Percentiles rank a stretch among this genome's conserved stretches.
These are phyloP conservation scores for Eupristina koningsbergeri DNA, from an alignment of 1,140 invertebrate species.

Conservation along the genomic window DNA sequence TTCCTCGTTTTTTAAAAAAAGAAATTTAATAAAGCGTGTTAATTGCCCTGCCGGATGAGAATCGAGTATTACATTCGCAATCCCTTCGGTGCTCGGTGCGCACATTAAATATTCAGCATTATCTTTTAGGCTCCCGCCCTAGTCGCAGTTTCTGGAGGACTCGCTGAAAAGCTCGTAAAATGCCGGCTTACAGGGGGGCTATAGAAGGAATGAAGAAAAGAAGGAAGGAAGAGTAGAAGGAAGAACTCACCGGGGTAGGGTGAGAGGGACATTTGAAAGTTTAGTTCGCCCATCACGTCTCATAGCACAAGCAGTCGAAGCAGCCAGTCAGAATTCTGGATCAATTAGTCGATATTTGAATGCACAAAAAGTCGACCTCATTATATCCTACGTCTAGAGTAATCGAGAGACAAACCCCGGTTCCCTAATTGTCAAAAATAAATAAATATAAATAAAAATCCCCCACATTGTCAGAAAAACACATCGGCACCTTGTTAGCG, in stretches of 20 bases:
- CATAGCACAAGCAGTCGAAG: neutral
- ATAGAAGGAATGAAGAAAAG: neutral
- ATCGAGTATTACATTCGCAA: constrained; percentile 27
- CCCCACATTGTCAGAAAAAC: constrained; percentile 67
- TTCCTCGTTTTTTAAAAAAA: too few species aligned
- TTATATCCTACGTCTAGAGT: constrained; percentile 66
- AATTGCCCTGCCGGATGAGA: constrained; percentile 34
- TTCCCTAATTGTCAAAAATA: too few species aligned
- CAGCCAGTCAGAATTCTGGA: constrained; percentile 64
- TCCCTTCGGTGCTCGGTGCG: neutral
- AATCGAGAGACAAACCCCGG: too few species aligned
- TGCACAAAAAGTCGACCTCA: constrained; percentile 71
- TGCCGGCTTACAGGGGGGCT: neutral
- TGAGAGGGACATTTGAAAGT: constrained; percentile 27
- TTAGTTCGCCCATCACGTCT: constrained; percentile 46
- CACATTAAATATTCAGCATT: constrained; percentile 30
- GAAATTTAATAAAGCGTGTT: constrained; percentile 43
- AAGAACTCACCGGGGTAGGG: neutral
- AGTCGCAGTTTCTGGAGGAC: constrained; percentile 16
- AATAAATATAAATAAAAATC: too few species aligned
- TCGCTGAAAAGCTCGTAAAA: constrained; percentile 46
- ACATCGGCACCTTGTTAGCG: constrained; percentile 73
- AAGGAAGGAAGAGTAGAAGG: neutral
- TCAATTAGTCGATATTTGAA: constrained; percentile 75
- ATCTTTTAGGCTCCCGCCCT: neutral